Base-by-base conservation (phyloP, 2,888 invertebrate species). In the Phalera bucephala region DNA sequence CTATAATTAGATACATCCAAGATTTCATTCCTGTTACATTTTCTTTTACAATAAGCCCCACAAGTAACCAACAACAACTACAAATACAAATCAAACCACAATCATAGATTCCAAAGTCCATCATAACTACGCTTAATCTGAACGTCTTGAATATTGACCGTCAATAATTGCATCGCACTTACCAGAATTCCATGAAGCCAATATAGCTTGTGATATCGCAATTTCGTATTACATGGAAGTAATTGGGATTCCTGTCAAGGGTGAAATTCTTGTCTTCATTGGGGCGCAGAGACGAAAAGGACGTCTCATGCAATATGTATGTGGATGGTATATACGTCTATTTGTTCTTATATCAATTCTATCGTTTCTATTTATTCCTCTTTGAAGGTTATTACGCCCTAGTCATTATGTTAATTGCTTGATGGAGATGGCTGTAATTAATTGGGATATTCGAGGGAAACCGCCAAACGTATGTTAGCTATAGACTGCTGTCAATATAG, bases 211-310 rank as follows among this genome's bases (percentile, higher is more conserved):
- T 38, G 47, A 55, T 59, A 61, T 52, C 63, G 63, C 57, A 56
- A 63, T 63, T 64, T 59, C 58, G 52, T 49, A 70, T 73, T 69
- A 70, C 71, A 70, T 71, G 62, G 68, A 58, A 65, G 65, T 75
- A 72, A 79, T 78, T 79, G 73, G 77, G 68, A 76, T 72, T 72
- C 71, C 63, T 51, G 52, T 68, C 71, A 58, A 71, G 71, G 71
- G 72, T 72, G 77, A 77, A 78, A 79, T 79, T 77, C 73, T 64
- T 59, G 59, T 65, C 71, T 69, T 67, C 61, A 65, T 71, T 66
- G 68, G 57, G 44, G n/a, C 33, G 1, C n/a, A 9, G 14, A 14
- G 38, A 63, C 39, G 45, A 50, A 59, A 48, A 55, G 40, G 56
- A 64, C 58, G 50, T 58, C 67, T 72, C 62, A 66, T 71, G 58